Conservation (phyloP, 2,113 vertebrate species). For the Mandrillus leucophaeus region DNA sequence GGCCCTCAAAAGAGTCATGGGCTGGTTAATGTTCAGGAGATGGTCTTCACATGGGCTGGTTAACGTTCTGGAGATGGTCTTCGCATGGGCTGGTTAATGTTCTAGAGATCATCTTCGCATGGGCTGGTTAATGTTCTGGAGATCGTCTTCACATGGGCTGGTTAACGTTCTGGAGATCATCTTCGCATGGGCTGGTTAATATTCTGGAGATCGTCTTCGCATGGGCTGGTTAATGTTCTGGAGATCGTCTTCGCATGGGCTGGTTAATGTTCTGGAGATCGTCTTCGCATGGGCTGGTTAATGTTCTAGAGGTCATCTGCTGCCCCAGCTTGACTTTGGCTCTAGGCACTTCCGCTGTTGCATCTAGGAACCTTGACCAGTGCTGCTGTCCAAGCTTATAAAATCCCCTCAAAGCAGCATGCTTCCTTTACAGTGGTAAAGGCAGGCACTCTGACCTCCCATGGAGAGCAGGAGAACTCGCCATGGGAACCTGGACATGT, state of each 20-base stretch:
- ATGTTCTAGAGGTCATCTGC: not conserved
- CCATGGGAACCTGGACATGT: rapidly evolving
- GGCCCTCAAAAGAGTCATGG: not conserved
- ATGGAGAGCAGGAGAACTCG: rapidly evolving
- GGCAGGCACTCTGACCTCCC: rapidly evolving
- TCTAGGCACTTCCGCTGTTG: not conserved
- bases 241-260: not conserved
- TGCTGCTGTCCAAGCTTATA: not conserved
- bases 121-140: too few relatives aligned
- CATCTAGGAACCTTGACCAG: rapidly evolving
- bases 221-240: not conserved
- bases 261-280: not conserved
- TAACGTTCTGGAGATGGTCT: not conserved
- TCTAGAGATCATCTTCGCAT: too few relatives aligned
- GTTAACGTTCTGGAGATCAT: not conserved
- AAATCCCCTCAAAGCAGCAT: rapidly evolving
- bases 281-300: not conserved
- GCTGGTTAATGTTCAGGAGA: not conserved
- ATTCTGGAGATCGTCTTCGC: not conserved
- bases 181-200: not conserved
- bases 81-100: not conserved
- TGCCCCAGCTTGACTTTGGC: not conserved
- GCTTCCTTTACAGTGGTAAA: not conserved
- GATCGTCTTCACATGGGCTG: too few relatives aligned
- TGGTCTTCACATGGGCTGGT: not conserved